phyloP scores from a whole-genome alignment of 2,113 vertebrate genomes.

The Oenanthe oenanthe region DNA sequence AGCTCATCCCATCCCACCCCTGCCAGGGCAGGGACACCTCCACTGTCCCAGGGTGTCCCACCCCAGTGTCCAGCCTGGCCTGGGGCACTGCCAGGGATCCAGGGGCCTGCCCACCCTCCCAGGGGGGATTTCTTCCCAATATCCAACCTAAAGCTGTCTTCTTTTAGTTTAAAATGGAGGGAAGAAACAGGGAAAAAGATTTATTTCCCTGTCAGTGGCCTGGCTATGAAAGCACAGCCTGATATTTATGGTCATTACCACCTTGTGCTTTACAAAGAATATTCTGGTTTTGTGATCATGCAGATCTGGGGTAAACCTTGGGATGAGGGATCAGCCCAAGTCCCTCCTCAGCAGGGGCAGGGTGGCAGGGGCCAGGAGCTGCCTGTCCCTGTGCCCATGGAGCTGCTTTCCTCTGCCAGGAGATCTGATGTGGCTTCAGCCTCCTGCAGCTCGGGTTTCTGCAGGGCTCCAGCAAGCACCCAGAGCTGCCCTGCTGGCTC shows the following conservation, averaged over 20 bases:
- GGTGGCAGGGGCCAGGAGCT: background rate
- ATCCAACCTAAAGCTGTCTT: background rate
- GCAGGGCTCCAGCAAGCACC: rapidly evolving
- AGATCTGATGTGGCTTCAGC: rapidly evolving
- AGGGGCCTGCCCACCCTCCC: background rate
- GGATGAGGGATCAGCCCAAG: rapidly evolving
- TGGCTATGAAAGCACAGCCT: background rate
- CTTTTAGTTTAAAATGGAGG: background rate
- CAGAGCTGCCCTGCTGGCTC: background rate
- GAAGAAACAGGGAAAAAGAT: background rate
- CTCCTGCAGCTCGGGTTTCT: background rate
- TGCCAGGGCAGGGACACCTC: background rate
- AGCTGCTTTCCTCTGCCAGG: rapidly evolving
- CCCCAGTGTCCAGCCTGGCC: background rate
- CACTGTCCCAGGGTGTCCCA: background rate
- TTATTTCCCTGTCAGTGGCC: background rate
- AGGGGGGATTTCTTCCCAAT: background rate
- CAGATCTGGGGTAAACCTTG: background rate
- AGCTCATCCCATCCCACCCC: rapidly evolving
- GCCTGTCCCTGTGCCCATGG: rapidly evolving
- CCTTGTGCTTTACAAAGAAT: background rate
- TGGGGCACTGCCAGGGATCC: background rate
- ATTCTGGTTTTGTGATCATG: background rate
- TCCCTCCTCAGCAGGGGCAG: background rate
- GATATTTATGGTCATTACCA: rapidly evolving